Evolutionary conservation across 2,797 vertebrate species (phyloP).

Genomic region (Pogonophryne albipinna): DNA sequence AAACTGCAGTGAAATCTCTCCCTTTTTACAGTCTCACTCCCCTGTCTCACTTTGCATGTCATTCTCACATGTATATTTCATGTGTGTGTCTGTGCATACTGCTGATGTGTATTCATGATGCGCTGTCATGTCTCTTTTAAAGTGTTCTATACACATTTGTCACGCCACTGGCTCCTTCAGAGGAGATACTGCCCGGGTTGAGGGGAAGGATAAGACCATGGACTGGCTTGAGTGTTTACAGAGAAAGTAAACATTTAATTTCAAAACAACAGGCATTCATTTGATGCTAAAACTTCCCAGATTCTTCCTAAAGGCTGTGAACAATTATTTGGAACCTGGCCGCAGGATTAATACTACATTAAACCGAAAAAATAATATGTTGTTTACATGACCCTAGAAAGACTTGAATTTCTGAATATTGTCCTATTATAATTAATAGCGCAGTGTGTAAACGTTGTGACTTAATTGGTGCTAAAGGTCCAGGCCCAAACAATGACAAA

Average conservation of each 20-base stretch:
- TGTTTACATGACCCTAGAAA: too few relatives aligned
- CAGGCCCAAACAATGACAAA: not conserved
- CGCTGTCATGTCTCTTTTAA: constrained; percentile 30
- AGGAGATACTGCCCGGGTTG: not conserved
- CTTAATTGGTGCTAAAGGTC: not conserved
- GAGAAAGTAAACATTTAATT: not conserved
- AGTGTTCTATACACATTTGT: constrained; percentile 15
- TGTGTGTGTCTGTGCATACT: constrained; percentile 8
- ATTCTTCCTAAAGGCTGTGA: not conserved
- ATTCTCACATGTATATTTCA: constrained; percentile 39
- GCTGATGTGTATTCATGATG: constrained; percentile 10
- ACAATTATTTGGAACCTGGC: not conserved
- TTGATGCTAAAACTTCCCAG: not conserved
- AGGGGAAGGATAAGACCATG: not conserved
- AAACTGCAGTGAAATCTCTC: constrained; percentile 20
- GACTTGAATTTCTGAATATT: too few relatives aligned
- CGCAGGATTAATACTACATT: not conserved
- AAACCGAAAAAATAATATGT: too few relatives aligned
- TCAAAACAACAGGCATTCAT: not conserved
- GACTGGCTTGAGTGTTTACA: not conserved
- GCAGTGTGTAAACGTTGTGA: not conserved
- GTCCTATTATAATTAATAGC: too few relatives aligned
- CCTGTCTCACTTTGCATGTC: not conserved
- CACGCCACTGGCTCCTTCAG: constrained; percentile 6
- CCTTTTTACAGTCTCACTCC: not conserved